These are phyloP conservation scores for Riparia riparia DNA, from an alignment of 2,113 vertebrate genomes.

Conservation along the genomic window DNA sequence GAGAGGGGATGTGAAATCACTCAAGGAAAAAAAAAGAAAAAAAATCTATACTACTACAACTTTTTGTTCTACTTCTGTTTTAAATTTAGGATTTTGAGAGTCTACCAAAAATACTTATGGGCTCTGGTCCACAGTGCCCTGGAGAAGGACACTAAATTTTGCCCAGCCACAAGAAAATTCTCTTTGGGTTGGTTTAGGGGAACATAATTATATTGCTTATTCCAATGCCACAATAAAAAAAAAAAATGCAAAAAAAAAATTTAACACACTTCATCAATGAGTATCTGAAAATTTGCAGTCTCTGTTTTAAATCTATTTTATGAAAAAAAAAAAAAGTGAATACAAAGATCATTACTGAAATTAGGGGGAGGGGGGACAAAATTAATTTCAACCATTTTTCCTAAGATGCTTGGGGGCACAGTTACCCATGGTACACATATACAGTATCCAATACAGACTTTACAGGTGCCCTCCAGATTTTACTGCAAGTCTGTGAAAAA, in stretches of 20 bases:
- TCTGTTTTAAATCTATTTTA: background rate
- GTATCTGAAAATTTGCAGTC: background rate
- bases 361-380: too few relatives aligned
- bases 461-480: background rate
- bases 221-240: background rate
- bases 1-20: background rate
- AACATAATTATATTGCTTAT: background rate
- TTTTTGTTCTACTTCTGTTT: background rate
- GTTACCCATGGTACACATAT: fast-evolving
- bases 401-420: background rate
- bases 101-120: background rate
- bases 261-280: background rate
- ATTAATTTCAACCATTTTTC: background rate
- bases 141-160: background rate
- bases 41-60: background rate
- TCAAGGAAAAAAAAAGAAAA: background rate
- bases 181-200: background rate
- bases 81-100: background rate
- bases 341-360: background rate
- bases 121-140: background rate
- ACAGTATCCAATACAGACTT: background rate
- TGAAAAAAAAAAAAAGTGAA: background rate
- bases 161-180: background rate
- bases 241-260: background rate
- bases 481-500: background rate